These are phyloP conservation scores for Zingel zingel DNA, from an alignment of 2,113 vertebrate genomes.

Conservation along the genomic window DNA sequence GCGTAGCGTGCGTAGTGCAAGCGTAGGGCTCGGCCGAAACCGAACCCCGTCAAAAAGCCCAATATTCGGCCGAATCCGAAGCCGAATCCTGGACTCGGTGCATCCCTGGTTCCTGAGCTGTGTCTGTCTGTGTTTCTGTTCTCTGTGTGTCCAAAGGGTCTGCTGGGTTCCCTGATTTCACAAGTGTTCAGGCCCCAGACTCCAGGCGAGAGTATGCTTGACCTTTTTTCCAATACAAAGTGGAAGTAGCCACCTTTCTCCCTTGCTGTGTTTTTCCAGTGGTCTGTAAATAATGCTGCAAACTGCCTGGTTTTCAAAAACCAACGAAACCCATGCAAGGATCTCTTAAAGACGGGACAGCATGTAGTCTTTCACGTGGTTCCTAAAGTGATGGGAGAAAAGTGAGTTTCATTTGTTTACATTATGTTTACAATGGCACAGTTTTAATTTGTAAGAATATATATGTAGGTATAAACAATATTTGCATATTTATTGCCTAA, in stretches of 20 bases:
- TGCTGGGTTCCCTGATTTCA: conserved; percentile 29
- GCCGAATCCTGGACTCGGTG: too few relatives aligned
- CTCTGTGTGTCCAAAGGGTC: conserved; percentile 36
- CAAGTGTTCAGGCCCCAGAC: conserved; percentile 21
- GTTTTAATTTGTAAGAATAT: conserved; percentile 91
- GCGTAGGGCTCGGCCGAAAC: too few relatives aligned
- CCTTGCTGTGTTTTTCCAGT: conserved; percentile 65
- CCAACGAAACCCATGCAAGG: conserved; percentile 85
- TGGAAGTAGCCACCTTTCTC: conserved; percentile 49
- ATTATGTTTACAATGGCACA: conserved; percentile 99
- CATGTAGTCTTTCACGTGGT: conserved; percentile 77
- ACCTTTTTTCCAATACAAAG: conserved; percentile 22
- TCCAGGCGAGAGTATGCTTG: conserved; percentile 16
- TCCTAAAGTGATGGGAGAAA: conserved; percentile 88
- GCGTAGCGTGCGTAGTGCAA: too few relatives aligned
- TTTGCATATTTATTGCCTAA: conserved; percentile 99
- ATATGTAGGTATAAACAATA: conserved; percentile 86
- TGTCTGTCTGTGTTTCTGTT: conserved; percentile 3
- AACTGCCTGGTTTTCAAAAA: conserved; percentile 88
- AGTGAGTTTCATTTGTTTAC: conserved; percentile 98
- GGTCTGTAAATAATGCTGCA: conserved; percentile 89
- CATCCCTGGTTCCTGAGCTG: neutral
- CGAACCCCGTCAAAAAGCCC: too few relatives aligned
- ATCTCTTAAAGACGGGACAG: conserved; percentile 81
- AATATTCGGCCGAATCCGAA: too few relatives aligned